Evolutionary conservation across 2,113 vertebrate species (phyloP), one percentile per base, ranked within the genome.

Genomic region (Hypocryptadius cinnamomeus): DNA sequence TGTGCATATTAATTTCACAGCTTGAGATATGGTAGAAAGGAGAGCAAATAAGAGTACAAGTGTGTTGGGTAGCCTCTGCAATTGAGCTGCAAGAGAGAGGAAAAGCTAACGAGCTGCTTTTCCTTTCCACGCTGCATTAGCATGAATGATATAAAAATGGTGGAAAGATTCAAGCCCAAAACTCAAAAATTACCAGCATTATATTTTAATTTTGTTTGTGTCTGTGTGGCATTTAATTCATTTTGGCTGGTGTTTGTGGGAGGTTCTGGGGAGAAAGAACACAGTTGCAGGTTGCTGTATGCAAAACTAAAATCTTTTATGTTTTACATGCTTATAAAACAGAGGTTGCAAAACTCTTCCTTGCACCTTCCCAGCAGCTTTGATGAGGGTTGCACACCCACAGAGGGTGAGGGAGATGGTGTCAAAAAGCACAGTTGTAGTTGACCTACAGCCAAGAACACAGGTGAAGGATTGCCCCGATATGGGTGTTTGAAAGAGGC

Each of bases 1-100:
- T 81, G 28, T 74, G 92, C 87, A 78, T 96, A 92, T 92, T 91
- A 92, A 94, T 95, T 91, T 94, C 42, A 45, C 69, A 89, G 87
- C 69, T 59, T 81, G 81, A 54, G 78, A 81, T 21, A 3, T 1
- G 4, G 68, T 59, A 79, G 76, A 51, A 77, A 24, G 48, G 76
- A 90, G 37, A 88, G 86, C 71, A 92, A 77, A 48, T 65, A 71
- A 30, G 59, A 72, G 59, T 22, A 5, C 33, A 16, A 20, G 33
- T 4, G 2, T 48, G 28, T 45, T 77, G 76, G n/a, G 42, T 44
- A 83, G 82, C 71, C 50, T 72, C 0, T 0, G 22, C 40, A 30
- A 16, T 25, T 37, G 63, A 76, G 25, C 60, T 77, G 72, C 33
- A 21, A n/a, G 68, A 79, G 60, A 47, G 71, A 40, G 40, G 50